Evolutionary conservation across 1,140 invertebrate species (phyloP).

Genomic region (Thaumatotibia leucotreta): DNA sequence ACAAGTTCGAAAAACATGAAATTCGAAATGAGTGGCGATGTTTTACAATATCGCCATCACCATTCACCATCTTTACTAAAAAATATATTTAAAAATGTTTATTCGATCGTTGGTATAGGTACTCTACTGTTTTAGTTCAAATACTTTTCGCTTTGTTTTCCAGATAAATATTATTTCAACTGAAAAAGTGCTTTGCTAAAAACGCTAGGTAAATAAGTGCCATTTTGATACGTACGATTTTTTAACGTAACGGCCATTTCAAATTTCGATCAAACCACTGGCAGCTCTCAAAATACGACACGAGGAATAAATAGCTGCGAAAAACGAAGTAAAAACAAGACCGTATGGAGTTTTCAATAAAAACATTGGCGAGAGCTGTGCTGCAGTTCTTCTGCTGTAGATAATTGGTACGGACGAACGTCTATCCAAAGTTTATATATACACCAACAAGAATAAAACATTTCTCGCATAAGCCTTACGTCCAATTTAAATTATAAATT

Average conservation of each 20-base stretch:
- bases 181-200: not conserved
- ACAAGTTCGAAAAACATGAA: no score
- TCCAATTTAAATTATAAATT: not conserved
- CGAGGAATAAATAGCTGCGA: conserved; percentile 33
- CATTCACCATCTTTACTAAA: no score
- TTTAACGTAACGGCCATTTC: not conserved
- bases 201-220: not conserved
- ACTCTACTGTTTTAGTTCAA: no score
- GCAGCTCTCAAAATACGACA: conserved; percentile 17
- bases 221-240: not conserved
- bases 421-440: not conserved
- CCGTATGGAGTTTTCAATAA: conserved; percentile 54
- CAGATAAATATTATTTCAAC: not conserved
- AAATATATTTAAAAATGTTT: no score
- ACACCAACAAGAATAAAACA: not conserved
- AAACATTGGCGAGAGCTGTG: conserved; percentile 45
- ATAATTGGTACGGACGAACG: not conserved
- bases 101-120: no score
- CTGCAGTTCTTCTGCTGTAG: conserved; percentile 45
- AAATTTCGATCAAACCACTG: conserved; percentile 10
- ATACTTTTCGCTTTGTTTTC: not conserved
- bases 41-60: no score
- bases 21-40: no score
- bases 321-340: conserved; percentile 38
- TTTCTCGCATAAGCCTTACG: not conserved